Base-by-base conservation (phyloP, 1,140 invertebrate genomes). In the Papilio glaucus region DNA sequence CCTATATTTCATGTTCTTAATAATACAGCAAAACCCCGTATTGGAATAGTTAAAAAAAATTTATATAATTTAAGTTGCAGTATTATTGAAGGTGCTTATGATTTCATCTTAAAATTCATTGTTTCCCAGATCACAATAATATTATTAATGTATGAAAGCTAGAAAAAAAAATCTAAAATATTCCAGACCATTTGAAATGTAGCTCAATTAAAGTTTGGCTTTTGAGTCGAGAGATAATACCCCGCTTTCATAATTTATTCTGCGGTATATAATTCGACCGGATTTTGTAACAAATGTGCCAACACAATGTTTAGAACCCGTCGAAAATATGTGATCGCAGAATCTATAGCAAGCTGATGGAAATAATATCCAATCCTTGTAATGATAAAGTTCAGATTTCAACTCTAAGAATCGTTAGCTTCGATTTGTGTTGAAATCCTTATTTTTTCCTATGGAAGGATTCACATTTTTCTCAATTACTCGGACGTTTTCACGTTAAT, bases 381-480 rank as follows among this genome's bases (percentile, higher is more conserved):
- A 38, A 24, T 39, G 8, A 49, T 80, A 78, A 75, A 82, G 79
- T 79, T 76, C 79, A 81, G 79, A 79, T 84, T 85, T 79, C 79
- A 77, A 77, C 83, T 77, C 72, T 49, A 69, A 63, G 69, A 18
- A 33, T 73, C 45, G 42, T n/a, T n/a, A 29, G 42, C 69, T 42
- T 71, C 49, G 62, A 42, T 68, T 65, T 70, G 71, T 21, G 72
- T 77, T 79, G 75, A 82, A 80, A 79, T 85, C 84, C 88, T 85
- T 86, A 84, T 86, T 88, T 84, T 53, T 83, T 81, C 80, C 76
- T 75, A 71, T 75, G 77, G 81, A 81, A 84, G 80, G 82, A 81
- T 85, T 84, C 86, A 72, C 89, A 90, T 90, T 92, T 90, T 90
- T 92, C 88, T 88, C 88, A 92, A 90, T 92, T 92, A 92, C 88